phyloP scores from a whole-genome alignment of 2,888 invertebrate genomes.

The Palloptera scutellata region DNA sequence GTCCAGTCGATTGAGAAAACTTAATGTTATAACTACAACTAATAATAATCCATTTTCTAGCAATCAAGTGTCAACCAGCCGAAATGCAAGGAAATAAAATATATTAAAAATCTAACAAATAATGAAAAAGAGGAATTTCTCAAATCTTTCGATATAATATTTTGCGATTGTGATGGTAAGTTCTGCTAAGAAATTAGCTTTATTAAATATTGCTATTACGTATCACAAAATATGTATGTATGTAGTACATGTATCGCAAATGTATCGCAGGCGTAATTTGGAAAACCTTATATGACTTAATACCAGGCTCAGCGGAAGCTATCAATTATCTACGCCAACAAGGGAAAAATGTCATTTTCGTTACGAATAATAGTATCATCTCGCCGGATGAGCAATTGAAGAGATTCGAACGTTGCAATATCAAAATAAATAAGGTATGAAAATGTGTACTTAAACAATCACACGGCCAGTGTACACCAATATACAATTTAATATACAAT shows the following conservation, averaged over 20 bases:
- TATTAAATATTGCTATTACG: background rate
- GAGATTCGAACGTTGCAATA: conserved; percentile 49
- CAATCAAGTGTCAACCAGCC: background rate
- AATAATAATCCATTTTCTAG: too few relatives aligned
- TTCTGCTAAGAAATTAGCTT: background rate
- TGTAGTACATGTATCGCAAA: too few relatives aligned
- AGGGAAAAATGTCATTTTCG: conserved; percentile 63
- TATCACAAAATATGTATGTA: background rate
- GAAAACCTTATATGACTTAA: conserved; percentile 57
- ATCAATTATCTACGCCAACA: conserved; percentile 58
- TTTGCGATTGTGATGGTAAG: conserved; percentile 71
- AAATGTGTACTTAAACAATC: background rate
- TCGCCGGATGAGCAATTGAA: conserved; percentile 49
- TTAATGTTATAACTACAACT: too few relatives aligned
- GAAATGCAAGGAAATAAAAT: conserved; percentile 21
- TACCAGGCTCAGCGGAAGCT: conserved; percentile 60
- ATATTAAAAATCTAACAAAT: conserved; percentile 34
- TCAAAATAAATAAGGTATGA: conserved; percentile 52
- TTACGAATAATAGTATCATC: conserved; percentile 64
- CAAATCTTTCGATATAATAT: conserved; percentile 67
- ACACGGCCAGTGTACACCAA: background rate
- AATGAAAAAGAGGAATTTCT: conserved; percentile 59
- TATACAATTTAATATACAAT: background rate
- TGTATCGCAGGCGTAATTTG: conserved; percentile 65
- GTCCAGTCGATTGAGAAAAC: too few relatives aligned